Base-by-base conservation (phyloP, 1,140 invertebrate species). In the Hormaphis cornu region DNA sequence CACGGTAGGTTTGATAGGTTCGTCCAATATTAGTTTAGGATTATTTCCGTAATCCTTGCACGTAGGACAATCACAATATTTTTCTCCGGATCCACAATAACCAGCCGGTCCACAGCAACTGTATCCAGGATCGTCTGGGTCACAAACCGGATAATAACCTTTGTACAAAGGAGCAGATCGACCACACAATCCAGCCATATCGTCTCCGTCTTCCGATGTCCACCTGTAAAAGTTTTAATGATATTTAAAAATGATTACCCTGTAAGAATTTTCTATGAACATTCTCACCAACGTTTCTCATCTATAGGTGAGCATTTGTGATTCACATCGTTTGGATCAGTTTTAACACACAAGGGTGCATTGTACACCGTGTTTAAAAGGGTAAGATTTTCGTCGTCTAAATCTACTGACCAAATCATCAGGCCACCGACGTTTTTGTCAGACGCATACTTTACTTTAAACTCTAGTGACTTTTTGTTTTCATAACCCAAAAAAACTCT, bases 61-160 rank as follows among this genome's bases (percentile, higher is more conserved):
- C 3, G 69, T 69, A 16, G 66, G 63, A 46, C 72, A 73, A 14
- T 69, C 28, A 50, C 72, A 73, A 28, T 69, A 71, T 46, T 72
- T 72, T 12, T 70, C 53, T 1, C 72, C 72, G 3, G 63, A 58
- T 12, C 72, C 72, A 26, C 72, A 73, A 40, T 73, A 73, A 16
- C 72, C 72, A 3, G 30, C 53, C 5, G 71, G 59, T 8, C 72
- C 70, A 30, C 72, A 73, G 48, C 72, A 73, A 14, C 71, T 71
- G 52, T 72, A 73, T 16, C 72, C 71, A 2, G 71, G 71, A 46
- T 73, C 72, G 44, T 73, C 72, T 20, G 72, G 72, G 46, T 73
- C 72, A 40, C 72, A 73, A 10, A 72, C 30, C 2, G 72, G 72
- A 53, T 73, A 73, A 50, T 69, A 73, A 28, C 72, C 72, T 69